A percentile compares a stretch with the other conserved stretches of the same genome.
phyloP scores from a whole-genome alignment of 2,113 vertebrate genomes.

The Azemiops feae region DNA sequence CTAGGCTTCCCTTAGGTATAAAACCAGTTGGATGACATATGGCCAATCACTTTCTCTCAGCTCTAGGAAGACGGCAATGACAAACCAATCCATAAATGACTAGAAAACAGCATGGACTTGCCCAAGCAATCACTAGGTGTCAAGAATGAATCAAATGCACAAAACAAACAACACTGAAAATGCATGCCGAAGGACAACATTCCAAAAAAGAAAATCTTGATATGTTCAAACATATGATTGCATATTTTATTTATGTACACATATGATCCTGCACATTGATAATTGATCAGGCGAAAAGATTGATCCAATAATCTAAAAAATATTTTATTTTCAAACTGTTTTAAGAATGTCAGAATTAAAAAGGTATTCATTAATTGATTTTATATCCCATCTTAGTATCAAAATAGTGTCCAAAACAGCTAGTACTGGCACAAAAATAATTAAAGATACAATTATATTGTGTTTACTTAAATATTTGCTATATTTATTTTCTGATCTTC shows the following conservation, averaged over 20 bases:
- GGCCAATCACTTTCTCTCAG: background rate
- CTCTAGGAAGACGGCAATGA: background rate
- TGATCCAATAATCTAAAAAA: background rate
- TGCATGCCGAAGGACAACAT: background rate
- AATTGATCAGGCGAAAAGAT: background rate
- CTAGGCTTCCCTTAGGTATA: background rate
- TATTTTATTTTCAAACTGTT: background rate
- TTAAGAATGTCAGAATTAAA: background rate
- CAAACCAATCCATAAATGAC: background rate
- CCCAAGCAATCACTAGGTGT: background rate
- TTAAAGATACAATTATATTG: background rate
- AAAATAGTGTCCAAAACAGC: background rate
- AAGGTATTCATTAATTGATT: background rate
- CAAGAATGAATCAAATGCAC: background rate
- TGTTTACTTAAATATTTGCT: background rate
- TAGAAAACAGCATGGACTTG: background rate
- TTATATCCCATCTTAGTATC: background rate
- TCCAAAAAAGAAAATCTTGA: background rate
- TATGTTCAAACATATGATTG: background rate
- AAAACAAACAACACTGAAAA: background rate
- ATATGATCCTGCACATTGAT: background rate
- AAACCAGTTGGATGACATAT: background rate
- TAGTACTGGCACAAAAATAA: background rate
- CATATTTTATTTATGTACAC: background rate
- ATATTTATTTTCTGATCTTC: background rate